A percentile compares a stretch with the other conserved stretches of the same genome.
These are phyloP conservation scores for Sebastiscus tertius DNA, from an alignment of 2,797 vertebrate genomes.

Conservation along the genomic window DNA sequence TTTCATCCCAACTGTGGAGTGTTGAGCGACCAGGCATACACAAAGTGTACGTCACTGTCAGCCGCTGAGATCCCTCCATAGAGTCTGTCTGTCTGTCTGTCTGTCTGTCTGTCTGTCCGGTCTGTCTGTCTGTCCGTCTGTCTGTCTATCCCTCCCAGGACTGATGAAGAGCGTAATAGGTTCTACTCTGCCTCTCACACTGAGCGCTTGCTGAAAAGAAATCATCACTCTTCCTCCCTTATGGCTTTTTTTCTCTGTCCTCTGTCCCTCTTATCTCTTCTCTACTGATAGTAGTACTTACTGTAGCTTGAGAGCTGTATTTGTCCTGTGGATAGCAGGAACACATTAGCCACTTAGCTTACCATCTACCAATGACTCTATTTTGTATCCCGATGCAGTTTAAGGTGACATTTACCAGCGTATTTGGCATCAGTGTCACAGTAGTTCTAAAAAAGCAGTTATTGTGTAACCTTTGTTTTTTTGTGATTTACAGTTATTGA, in stretches of 20 bases:
- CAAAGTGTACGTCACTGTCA: neutral
- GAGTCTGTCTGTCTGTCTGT: neutral
- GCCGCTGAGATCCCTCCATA: neutral
- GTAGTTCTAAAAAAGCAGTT: neutral
- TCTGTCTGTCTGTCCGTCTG: too few relatives aligned
- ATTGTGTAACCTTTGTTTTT: neutral
- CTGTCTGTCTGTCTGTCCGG: neutral
- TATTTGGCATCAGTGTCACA: neutral
- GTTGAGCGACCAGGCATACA: neutral
- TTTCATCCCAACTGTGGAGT: neutral
- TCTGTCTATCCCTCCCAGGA: slow-evolving; percentile 12
- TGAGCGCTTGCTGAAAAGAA: slow-evolving; percentile 44
- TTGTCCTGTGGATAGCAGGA: slow-evolving; percentile 1
- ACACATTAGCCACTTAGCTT: slow-evolving; percentile 17
- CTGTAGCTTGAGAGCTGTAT: slow-evolving; percentile 18
- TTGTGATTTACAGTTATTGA: neutral
- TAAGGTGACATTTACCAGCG: neutral
- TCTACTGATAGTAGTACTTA: slow-evolving; percentile 1
- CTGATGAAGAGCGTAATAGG: slow-evolving; percentile 69
- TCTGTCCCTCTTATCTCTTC: slow-evolving; percentile 22
- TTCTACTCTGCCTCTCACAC: slow-evolving; percentile 65
- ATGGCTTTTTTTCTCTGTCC: slow-evolving; percentile 23
- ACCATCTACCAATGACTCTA: neutral
- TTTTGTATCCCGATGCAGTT: slow-evolving; percentile 28
- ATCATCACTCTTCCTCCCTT: slow-evolving; percentile 37